phyloP scores from a whole-genome alignment of 2,113 vertebrate genomes.

The Boleophthalmus pectinirostris region DNA sequence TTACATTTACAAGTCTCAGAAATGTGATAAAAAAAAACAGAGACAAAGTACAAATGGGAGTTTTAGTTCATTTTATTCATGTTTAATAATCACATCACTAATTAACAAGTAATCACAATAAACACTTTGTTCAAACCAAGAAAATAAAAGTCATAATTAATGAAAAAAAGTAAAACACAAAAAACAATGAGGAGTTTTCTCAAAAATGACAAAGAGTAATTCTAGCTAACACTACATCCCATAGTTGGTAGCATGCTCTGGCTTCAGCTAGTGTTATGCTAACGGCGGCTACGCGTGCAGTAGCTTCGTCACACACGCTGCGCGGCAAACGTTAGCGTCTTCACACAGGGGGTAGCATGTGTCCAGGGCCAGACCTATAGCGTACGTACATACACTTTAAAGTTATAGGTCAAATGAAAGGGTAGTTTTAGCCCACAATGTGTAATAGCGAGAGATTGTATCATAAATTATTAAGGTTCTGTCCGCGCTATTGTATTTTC shows the following conservation, averaged over 20 bases:
- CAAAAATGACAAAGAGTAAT: constrained; percentile 53
- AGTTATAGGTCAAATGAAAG: not conserved
- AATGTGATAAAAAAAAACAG: too few relatives aligned
- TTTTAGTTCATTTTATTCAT: constrained; percentile 75
- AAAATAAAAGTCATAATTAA: constrained; percentile 64
- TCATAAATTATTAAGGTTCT: not conserved
- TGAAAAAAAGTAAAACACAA: constrained; percentile 46
- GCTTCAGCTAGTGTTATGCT: constrained; percentile 56
- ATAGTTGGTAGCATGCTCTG: constrained; percentile 68
- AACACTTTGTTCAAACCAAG: constrained; percentile 72
- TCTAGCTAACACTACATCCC: constrained; percentile 63
- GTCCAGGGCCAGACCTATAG: constrained; percentile 21
- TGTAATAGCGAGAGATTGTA: not conserved
- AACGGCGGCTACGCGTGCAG: constrained; percentile 31
- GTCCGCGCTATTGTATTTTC: not conserved
- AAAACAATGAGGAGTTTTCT: constrained; percentile 54
- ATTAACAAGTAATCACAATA: constrained; percentile 82
- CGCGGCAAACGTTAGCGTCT: constrained; percentile 39
- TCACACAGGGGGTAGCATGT: constrained; percentile 24
- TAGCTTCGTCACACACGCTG: constrained; percentile 46
- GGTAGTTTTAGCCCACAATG: not conserved
- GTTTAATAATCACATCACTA: constrained; percentile 83
- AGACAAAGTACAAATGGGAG: not conserved
- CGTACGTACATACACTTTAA: not conserved
- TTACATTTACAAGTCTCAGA: too few relatives aligned